Base-by-base conservation (phyloP, 1,140 invertebrate genomes). In the Musca domestica region DNA sequence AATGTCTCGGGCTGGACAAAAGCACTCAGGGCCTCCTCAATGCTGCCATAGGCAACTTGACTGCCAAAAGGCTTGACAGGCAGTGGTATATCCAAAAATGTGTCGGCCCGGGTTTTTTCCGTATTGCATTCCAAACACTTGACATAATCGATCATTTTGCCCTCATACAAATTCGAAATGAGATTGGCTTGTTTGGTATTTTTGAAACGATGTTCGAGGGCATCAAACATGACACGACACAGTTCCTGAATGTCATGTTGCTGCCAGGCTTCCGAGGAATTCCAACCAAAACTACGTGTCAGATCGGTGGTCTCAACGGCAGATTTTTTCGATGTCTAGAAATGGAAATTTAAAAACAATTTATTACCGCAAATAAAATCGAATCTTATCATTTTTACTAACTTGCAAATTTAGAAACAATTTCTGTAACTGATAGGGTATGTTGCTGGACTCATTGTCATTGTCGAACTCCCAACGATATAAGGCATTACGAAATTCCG, bases 211-310 rank as follows among this genome's bases (percentile, higher is more conserved):
- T 90, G 88, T 81, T 95, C 93, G 17, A 97, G 80, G 0, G 93
- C 93, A 83, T 96, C 95, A 78, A 96, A 95, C 93, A 97, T 95
- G 4, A 96, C 91, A 66, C 94, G 85, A 81, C 92, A 95, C 30
- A 96, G 80, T 78, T 96, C 95, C 81, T 96, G 94, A 51, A 96
- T 93, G 79, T 96, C 95, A 75, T 96, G 95, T 76, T 96, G 95
- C 71, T 95, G 92, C 92, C 93, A 96, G 0, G 92, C 92, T 83
- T 95, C 92, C 69, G 91, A 90, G 9, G 90, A 91, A 78, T 94
- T 91, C 95, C 95, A 97, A 19, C 94, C 94, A 83, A 97, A 97
- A 80, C 93, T 95, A 69, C 86, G 87, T 1, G 95, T 97, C 49
- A 97, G 82, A 71, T 95, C 91, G 9, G 92, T 95, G 4, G 95